phyloP scores from a whole-genome alignment of 1,140 invertebrate species.

The Anastrepha obliqua region DNA sequence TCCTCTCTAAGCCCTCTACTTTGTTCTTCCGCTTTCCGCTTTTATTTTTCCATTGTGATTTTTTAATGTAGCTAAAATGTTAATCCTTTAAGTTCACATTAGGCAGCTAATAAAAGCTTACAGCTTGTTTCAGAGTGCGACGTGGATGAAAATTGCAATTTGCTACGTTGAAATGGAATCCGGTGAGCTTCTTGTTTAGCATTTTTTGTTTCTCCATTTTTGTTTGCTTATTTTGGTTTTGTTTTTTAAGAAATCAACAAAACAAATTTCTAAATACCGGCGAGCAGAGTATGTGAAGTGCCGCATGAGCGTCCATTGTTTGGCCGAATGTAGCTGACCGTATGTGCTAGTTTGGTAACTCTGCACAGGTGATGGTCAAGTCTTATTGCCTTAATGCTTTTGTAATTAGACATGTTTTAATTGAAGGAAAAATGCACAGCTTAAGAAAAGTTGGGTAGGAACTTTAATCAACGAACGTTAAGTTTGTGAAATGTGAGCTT shows the following conservation, averaged over 20 bases:
- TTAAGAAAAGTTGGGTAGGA: background rate
- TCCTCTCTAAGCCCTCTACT: background rate
- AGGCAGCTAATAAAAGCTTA: slow-evolving; percentile 35
- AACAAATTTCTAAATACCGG: no score
- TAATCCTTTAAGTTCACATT: slow-evolving; percentile 41
- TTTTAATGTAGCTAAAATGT: slow-evolving; percentile 40
- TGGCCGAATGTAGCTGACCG: no score
- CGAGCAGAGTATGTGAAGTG: no score
- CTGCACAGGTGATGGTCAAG: background rate
- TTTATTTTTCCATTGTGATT: slow-evolving; percentile 33
- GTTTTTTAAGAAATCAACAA: no score
- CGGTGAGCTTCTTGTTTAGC: background rate
- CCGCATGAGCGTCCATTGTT: no score
- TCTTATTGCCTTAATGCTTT: slow-evolving; percentile 31
- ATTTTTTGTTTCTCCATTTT: no score
- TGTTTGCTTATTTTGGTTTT: no score
- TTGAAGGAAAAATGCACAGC: background rate
- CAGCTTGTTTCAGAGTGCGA: no score
- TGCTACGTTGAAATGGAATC: slow-evolving; percentile 1
- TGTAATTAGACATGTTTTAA: slow-evolving; percentile 25
- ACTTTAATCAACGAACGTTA: background rate
- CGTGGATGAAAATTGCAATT: background rate
- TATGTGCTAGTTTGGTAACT: no score
- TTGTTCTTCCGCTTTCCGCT: background rate
- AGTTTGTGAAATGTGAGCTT: background rate